Percentiles rank a stretch among this genome's conserved stretches.
Conservation (phyloP, 2,888 invertebrate species). For the Dynastes tityus region DNA sequence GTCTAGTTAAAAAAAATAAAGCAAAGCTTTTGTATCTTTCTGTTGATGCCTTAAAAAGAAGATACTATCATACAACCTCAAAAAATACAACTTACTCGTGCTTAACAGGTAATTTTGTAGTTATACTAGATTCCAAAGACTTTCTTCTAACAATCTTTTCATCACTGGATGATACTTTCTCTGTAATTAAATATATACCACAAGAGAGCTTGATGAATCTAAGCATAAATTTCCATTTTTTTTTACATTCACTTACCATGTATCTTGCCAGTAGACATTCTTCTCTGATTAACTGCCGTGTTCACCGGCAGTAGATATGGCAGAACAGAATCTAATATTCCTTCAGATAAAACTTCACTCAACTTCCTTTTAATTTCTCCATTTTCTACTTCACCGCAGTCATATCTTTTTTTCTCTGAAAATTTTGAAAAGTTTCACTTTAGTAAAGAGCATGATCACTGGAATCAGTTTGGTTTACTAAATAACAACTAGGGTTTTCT, state of each 20-base stretch:
- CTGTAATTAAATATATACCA: conserved; percentile 11
- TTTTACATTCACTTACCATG: conserved; percentile 29
- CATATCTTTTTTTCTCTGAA: conserved; percentile 42
- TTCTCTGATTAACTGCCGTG: conserved; percentile 62
- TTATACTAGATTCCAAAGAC: conserved; percentile 30
- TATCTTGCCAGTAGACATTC: conserved; percentile 46
- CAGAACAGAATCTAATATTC: conserved; percentile 86
- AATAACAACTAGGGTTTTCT: too few species aligned
- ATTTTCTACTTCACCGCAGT: conserved; percentile 36
- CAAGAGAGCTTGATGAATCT: not conserved
- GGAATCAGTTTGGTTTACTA: too few species aligned
- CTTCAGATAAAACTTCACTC: conserved; percentile 82
- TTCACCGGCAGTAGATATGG: conserved; percentile 81
- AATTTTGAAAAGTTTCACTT: not conserved
- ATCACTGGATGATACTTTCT: conserved; percentile 12
- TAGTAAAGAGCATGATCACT: not conserved
- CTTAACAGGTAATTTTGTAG: conserved; percentile 36
- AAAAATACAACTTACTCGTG: conserved; percentile 56
- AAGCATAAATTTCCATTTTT: not conserved
- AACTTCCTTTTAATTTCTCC: conserved; percentile 62
- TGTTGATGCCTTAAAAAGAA: too few species aligned
- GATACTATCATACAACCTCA: too few species aligned
- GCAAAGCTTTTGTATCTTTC: not conserved
- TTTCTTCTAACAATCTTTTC: conserved; percentile 41
- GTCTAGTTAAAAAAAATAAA: too few species aligned